These are phyloP conservation scores for Ageneiosus marmoratus DNA, from an alignment of 2,113 vertebrate genomes.

Conservation along the genomic window DNA sequence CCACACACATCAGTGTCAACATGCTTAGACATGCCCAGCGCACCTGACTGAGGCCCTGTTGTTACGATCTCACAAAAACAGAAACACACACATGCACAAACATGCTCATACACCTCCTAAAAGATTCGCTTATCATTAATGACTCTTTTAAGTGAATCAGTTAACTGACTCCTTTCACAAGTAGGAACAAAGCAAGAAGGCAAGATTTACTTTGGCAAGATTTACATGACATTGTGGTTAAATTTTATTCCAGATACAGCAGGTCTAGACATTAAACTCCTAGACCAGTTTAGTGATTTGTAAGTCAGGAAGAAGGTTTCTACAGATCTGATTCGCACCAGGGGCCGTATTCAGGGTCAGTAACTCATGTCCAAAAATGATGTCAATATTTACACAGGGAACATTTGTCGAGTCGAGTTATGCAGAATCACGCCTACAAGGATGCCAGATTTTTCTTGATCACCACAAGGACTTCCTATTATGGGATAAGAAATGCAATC, in stretches of 20 bases:
- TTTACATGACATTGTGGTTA: not conserved
- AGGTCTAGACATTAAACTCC: not conserved
- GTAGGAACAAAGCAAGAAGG: not conserved
- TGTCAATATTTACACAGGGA: too few species aligned
- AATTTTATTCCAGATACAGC: not conserved
- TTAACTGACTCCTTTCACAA: not conserved
- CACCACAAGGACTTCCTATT: not conserved
- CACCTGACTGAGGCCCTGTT: constrained; percentile 24
- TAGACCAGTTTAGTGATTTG: not conserved
- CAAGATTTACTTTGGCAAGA: not conserved
- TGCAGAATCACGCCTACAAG: not conserved
- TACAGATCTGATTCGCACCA: not conserved
- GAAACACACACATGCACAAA: constrained; percentile 9
- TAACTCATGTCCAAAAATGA: not conserved
- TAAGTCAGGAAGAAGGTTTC: not conserved
- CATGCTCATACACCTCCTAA: constrained; percentile 19
- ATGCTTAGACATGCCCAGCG: constrained; percentile 46
- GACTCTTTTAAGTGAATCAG: not conserved
- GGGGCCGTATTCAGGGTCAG: not conserved
- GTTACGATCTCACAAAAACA: constrained; percentile 28
- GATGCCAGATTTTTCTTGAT: not conserved
- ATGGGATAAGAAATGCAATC: not conserved
- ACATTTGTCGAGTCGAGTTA: not conserved
- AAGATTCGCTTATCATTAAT: not conserved
- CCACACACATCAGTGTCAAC: not conserved